A percentile compares a stretch with the other conserved stretches of the same genome.
Evolutionary conservation across 2,113 vertebrate genomes (phyloP).

Genomic region (Chloropsis hardwickii): DNA sequence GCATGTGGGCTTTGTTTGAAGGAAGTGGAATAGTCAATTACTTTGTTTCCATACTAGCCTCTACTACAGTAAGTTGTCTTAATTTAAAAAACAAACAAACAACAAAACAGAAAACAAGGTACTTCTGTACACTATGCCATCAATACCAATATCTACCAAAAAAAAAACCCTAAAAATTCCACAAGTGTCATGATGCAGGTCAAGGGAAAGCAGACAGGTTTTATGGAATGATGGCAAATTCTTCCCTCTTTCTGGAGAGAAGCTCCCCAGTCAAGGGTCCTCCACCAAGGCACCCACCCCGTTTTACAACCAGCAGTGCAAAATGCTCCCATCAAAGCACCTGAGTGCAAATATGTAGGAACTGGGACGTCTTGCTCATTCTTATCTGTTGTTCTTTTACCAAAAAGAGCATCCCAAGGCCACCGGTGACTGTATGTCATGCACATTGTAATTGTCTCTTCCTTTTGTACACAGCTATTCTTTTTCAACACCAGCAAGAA

Average conservation of each 20-base stretch:
- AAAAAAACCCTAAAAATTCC: background rate
- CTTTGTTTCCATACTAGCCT: background rate
- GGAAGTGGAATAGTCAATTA: background rate
- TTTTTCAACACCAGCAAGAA: background rate
- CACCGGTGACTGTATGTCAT: background rate
- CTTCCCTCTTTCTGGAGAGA: background rate
- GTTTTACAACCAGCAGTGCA: background rate
- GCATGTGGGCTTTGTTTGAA: background rate
- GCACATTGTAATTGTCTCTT: fast-evolving
- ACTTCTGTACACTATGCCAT: background rate
- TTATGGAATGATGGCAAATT: background rate
- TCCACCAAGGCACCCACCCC: fast-evolving
- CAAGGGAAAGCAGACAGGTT: background rate
- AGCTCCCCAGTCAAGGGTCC: background rate
- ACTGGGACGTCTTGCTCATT: background rate
- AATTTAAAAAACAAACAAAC: background rate
- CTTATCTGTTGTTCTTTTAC: background rate
- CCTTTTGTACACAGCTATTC: background rate
- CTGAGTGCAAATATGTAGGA: fast-evolving
- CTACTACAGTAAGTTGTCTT: background rate
- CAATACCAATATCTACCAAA: background rate
- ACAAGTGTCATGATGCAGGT: background rate
- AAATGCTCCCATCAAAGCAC: background rate
- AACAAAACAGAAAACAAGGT: background rate
- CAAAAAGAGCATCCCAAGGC: background rate